These are phyloP conservation scores for Eueides isabella DNA, from an alignment of 1,140 invertebrate genomes.

Conservation along the genomic window DNA sequence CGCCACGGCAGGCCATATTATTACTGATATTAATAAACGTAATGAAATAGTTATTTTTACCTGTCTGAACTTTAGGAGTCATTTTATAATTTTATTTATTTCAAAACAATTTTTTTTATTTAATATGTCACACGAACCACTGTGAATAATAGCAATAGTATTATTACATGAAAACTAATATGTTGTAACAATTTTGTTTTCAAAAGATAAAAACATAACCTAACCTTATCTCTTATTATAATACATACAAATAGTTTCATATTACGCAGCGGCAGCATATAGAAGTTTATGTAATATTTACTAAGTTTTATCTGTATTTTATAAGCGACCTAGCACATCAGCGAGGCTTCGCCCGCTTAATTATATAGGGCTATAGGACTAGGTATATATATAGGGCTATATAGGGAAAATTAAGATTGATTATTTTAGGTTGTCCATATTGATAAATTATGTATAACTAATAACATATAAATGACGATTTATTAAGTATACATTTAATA, in stretches of 20 bases:
- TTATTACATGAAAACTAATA: neutral
- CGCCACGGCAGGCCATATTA: too few species aligned
- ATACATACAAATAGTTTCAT: slow-evolving; percentile 1
- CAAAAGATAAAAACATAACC: neutral
- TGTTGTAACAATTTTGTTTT: neutral
- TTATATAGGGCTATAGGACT: too few species aligned
- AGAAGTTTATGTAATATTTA: neutral
- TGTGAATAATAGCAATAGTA: neutral
- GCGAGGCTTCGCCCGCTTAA: too few species aligned
- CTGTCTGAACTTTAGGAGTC: slow-evolving; percentile 16
- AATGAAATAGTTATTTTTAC: slow-evolving; percentile 13
- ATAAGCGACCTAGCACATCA: too few species aligned
- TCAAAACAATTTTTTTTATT: neutral
- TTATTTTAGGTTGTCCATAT: too few species aligned
- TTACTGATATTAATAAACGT: too few species aligned
- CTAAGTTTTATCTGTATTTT: too few species aligned
- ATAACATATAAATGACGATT: too few species aligned
- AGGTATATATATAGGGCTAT: too few species aligned
- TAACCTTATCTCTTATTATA: slow-evolving; percentile 7
- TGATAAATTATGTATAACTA: too few species aligned
- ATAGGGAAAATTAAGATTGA: too few species aligned
- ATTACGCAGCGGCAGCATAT: slow-evolving; percentile 1
- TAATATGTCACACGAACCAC: neutral
- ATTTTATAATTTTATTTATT: neutral
- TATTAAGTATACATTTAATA: too few species aligned